Percentiles rank a stretch among this genome's conserved stretches.
phyloP scores from a whole-genome alignment of 1,140 invertebrate species.

The Lordiphosa collinella region DNA sequence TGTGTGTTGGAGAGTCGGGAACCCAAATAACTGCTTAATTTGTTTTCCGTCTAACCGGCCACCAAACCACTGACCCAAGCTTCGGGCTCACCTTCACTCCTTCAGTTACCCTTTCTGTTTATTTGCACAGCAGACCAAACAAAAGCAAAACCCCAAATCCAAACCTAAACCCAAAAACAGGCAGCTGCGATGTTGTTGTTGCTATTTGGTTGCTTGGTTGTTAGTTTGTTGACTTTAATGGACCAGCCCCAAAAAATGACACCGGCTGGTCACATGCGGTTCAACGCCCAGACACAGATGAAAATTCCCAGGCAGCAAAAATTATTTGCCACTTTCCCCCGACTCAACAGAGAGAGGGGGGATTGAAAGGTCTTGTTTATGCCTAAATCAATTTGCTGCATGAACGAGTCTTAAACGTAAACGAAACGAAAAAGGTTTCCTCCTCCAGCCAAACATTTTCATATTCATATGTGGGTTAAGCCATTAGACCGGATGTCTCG shows the following conservation, averaged over 20 bases:
- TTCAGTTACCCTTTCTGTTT: slow-evolving; percentile 34
- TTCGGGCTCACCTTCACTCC: slow-evolving; percentile 1
- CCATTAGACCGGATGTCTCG: slow-evolving; percentile 1
- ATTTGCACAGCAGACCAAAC: slow-evolving; percentile 46
- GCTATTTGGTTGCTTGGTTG: slow-evolving; percentile 19
- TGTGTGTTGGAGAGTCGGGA: slow-evolving; percentile 33
- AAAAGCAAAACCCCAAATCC: slow-evolving; percentile 36
- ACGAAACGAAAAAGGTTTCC: slow-evolving; percentile 33
- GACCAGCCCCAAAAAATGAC: slow-evolving; percentile 22
- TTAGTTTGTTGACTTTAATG: slow-evolving; percentile 69
- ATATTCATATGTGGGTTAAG: slow-evolving; percentile 46
- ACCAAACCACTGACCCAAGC: slow-evolving; percentile 1
- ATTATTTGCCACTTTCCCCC: slow-evolving; percentile 56
- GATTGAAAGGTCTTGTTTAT: slow-evolving; percentile 62
- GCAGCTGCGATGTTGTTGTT: slow-evolving; percentile 41
- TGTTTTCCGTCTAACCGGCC: slow-evolving; percentile 42
- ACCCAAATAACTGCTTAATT: slow-evolving; percentile 76
- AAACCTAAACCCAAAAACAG: slow-evolving; percentile 9
- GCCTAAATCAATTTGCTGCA: slow-evolving; percentile 75
- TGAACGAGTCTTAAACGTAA: slow-evolving; percentile 63
- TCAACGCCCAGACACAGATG: slow-evolving; percentile 40
- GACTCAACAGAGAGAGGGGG: not conserved
- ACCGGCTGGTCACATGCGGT: slow-evolving; percentile 48
- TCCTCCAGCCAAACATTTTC: slow-evolving; percentile 1
- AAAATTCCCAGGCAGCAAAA: slow-evolving; percentile 46